Conservation (phyloP, 2,888 invertebrate species). For the Cremastinae sp. region DNA sequence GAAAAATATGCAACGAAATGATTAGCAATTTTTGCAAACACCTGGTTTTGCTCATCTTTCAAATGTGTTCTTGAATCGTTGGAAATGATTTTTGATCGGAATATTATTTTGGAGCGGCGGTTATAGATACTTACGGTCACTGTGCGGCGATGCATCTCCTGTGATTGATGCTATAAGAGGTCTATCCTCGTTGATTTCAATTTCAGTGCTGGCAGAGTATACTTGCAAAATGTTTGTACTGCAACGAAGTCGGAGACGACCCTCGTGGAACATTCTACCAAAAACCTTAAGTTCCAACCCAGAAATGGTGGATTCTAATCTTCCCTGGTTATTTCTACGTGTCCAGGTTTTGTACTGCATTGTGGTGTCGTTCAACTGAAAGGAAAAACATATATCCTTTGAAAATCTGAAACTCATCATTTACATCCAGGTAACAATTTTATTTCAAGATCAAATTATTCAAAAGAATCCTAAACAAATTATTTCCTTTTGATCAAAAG, state of each 20-base stretch:
- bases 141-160: conserved; percentile 76
- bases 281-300: conserved; percentile 72
- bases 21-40: background rate
- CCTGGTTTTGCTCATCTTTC: background rate
- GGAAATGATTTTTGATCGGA: background rate
- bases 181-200: conserved; percentile 74
- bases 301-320: conserved; percentile 69
- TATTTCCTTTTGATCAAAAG: too few relatives aligned
- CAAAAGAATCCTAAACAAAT: too few relatives aligned
- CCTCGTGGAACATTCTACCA: conserved; percentile 73
- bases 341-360: conserved; percentile 66
- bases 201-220: conserved; percentile 73
- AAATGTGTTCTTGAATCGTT: conserved; percentile 11
- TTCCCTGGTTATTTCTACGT: conserved; percentile 61
- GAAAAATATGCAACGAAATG: conserved; percentile 7
- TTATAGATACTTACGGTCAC: conserved; percentile 71
- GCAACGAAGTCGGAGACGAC: conserved; percentile 73
- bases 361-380: conserved; percentile 71
- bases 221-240: conserved; percentile 73
- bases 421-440: too few relatives aligned
- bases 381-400: conserved; percentile 43
- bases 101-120: background rate
- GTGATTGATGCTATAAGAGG: conserved; percentile 77
- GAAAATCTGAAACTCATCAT: too few relatives aligned
- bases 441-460: too few relatives aligned